Evolutionary conservation across 2,797 vertebrate genomes (phyloP), one percentile per base, ranked within the genome.

Genomic region (Okamejei kenojei): DNA sequence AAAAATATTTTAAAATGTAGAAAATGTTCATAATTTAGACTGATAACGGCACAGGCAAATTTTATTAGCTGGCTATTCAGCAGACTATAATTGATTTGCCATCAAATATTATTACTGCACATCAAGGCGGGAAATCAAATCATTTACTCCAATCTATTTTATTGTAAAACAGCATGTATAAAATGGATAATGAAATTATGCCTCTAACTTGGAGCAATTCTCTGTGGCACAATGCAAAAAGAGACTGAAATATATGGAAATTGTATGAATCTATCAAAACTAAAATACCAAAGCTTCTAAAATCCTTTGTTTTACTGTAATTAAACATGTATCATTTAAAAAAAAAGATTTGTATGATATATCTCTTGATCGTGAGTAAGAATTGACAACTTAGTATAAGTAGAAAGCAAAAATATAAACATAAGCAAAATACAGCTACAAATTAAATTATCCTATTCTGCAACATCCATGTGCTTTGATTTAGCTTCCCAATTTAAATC

Each of bases 211-310:
- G 97, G 96, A 98, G 97, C 96, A 98, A 98, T 98, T 97, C 98
- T 99, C 97, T 94, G 94, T 96, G 97, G 97, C 97, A 97, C 96
- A 96, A 97, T 97, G 96, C 97, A 97, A 97, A 97, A 97, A 96
- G 96, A 96, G 97, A 96, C 97, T 97, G 96, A 97, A 98, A 99
- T 98, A 96, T 98, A 99, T 99, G 98, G 97, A 97, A 99, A 99
- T 99, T 98, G 96, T 98, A 99, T 98, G 98, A 97, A 97, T 97
- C 97, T 96, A 98, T 98, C 97, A 95, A 96, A 96, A 98, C 97
- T 97, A 97, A 93, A 97, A 97, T 96, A 96, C 96, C 95, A 95
- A 80, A 80, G 38, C 1, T 79, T 15, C n/a, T 1, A n/a, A 91
- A 74, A 76, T 73, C 10, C 26, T 92, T 6, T 92, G 90, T 76